phyloP scores from a whole-genome alignment of 2,888 invertebrate genomes.

The Dexiosoma caninum region DNA sequence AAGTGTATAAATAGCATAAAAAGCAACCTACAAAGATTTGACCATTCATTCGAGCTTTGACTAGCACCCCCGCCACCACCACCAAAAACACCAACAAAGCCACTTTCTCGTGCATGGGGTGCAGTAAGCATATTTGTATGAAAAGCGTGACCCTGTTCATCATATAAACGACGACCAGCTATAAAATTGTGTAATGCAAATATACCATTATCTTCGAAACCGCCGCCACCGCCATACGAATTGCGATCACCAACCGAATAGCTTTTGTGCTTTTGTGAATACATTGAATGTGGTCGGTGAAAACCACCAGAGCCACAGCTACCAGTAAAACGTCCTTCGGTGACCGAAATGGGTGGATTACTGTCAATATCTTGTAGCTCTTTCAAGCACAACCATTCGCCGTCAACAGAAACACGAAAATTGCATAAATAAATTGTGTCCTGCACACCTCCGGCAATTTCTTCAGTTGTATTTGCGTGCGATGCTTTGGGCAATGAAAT shows the following conservation, averaged over 20 bases:
- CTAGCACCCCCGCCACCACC: slow-evolving; percentile 72
- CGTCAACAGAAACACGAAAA: slow-evolving; percentile 97
- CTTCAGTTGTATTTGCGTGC: slow-evolving; percentile 77
- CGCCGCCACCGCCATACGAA: slow-evolving; percentile 64
- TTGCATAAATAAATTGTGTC: slow-evolving; percentile 98
- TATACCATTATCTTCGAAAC: slow-evolving; percentile 74
- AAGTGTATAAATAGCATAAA: slow-evolving; percentile 64
- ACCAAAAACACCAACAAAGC: slow-evolving; percentile 76
- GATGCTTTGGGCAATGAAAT: slow-evolving; percentile 77
- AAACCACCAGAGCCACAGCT: slow-evolving; percentile 49
- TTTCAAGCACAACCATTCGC: slow-evolving; percentile 97
- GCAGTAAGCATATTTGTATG: slow-evolving; percentile 65
- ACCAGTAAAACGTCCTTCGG: slow-evolving; percentile 56
- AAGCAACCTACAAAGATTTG: slow-evolving; percentile 79
- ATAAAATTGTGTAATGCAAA: slow-evolving; percentile 76
- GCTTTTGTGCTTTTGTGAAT: slow-evolving; percentile 70
- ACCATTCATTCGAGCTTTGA: slow-evolving; percentile 71
- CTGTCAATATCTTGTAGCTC: slow-evolving; percentile 93
- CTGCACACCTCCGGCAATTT: slow-evolving; percentile 84
- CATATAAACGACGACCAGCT: slow-evolving; percentile 73
- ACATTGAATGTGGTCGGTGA: slow-evolving; percentile 60
- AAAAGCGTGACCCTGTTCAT: slow-evolving; percentile 65
- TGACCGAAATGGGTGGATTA: slow-evolving; percentile 56
- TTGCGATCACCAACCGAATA: slow-evolving; percentile 67
- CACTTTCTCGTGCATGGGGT: slow-evolving; percentile 70